These are phyloP conservation scores for Helicolenus hilgendorfi DNA, from an alignment of 2,797 vertebrate genomes.

Conservation along the genomic window DNA sequence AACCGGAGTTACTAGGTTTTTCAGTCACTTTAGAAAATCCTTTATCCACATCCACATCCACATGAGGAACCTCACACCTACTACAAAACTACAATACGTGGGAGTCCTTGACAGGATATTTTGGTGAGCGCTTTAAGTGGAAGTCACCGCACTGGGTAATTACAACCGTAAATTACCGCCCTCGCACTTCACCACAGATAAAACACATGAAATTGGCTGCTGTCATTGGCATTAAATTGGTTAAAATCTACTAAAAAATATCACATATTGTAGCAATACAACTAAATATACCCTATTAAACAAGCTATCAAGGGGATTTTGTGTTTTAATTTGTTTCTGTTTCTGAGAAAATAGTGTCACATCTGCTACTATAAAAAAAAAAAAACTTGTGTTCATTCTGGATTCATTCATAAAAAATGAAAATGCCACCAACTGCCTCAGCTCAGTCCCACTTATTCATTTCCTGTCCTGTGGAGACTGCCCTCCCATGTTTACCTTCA, in stretches of 20 bases:
- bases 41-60: background rate
- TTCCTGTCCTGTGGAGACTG: background rate
- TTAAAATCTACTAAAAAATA: background rate
- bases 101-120: background rate
- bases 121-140: background rate
- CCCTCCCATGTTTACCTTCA: too few relatives aligned
- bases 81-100: background rate
- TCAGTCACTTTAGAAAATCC: background rate
- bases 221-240: background rate
- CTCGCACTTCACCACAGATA: background rate
- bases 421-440: background rate
- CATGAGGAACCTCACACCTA: background rate
- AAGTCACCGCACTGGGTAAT: background rate
- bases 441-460: background rate
- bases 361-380: background rate
- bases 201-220: conserved; percentile 8
- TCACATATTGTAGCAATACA: background rate
- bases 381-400: background rate
- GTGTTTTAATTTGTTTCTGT: background rate
- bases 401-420: background rate
- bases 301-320: background rate
- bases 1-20: background rate
- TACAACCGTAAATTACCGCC: background rate
- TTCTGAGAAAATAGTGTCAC: background rate
- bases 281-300: background rate